Base-by-base conservation (phyloP, 2,888 invertebrate species). In the Nycteola revayana region DNA sequence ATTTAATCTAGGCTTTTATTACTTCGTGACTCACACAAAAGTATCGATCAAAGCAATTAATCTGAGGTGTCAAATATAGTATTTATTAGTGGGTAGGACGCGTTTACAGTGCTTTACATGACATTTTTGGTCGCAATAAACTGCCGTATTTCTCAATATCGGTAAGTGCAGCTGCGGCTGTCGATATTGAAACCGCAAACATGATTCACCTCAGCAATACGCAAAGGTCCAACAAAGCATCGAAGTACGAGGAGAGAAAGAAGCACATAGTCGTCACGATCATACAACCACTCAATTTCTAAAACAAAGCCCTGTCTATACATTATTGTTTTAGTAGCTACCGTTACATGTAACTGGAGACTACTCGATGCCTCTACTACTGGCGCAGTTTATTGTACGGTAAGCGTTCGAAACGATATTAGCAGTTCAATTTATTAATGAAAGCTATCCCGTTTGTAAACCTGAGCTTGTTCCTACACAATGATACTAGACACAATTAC, bases 291-390 rank as follows among this genome's bases (percentile, higher is more conserved):
- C 81, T 83, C 86, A 81, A 86, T 86, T 83, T 78, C 77, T 71
- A 77, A 84, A 81, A 83, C 86, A 82, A 85, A 86, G 79, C 75
- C 64, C 66, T 64, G 66, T 71, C 71, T 72, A 73, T 75, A 70
- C 77, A 84, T 81, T 82, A 81, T 77, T 77, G 81, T 66, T 67
- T 61, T 62, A 56, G 63, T 54, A 42, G 80, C 87, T 85, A 85
- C 86, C 85, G 86, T 85, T 86, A 85, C 66, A 64, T 65, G 64
- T 60, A 65, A 55, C 54, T 50, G 38, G 41, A 36, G 44, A 41
- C 3, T n/a, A 21, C 21, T 7, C 39, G 34, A 32, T 36, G 37
- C 61, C 62, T 55, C 53, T 74, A 75, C 79, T 49, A 70, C 38
- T 45, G 53, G 49, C n/a, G n/a, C 27, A 39, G n/a, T 21, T 41